These are phyloP conservation scores for Anoplius nigerrimus DNA, from an alignment of 2,888 invertebrate genomes.

Conservation along the genomic window DNA sequence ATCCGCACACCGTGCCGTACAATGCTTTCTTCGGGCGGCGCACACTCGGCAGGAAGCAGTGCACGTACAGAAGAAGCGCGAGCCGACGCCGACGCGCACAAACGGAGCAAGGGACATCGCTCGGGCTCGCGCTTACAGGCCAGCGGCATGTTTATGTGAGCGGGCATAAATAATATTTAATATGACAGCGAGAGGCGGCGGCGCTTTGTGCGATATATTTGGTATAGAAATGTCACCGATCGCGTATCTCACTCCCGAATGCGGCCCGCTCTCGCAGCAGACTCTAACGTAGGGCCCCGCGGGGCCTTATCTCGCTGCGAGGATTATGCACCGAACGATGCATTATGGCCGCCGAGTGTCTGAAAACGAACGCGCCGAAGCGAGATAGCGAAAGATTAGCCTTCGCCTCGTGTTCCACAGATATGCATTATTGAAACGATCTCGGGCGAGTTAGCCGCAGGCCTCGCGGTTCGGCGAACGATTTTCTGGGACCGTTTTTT, in stretches of 20 bases:
- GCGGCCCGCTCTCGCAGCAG: slow-evolving; percentile 5
- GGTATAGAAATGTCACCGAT: slow-evolving; percentile 74
- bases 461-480: no score
- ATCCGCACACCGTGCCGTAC: not conserved
- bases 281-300: not conserved
- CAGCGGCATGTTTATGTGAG: slow-evolving; percentile 61
- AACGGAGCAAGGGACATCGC: not conserved
- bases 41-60: no score
- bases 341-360: slow-evolving; percentile 1
- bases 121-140: slow-evolving; percentile 19
- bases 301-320: slow-evolving; percentile 15
- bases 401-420: no score
- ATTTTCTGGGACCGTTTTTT: no score
- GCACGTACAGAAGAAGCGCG: no score
- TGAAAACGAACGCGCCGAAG: no score
- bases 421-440: no score
- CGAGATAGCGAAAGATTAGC: no score
- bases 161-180: slow-evolving; percentile 74
- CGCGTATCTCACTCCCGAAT: slow-evolving; percentile 65
- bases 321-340: slow-evolving; percentile 20
- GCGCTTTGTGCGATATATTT: slow-evolving; percentile 72
- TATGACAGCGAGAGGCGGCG: slow-evolving; percentile 70
- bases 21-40: no score
- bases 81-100: not conserved
- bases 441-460: no score